Base-by-base conservation (phyloP, 92 coral and sea anemone genomes). In the Zoanthus sociatus region DNA sequence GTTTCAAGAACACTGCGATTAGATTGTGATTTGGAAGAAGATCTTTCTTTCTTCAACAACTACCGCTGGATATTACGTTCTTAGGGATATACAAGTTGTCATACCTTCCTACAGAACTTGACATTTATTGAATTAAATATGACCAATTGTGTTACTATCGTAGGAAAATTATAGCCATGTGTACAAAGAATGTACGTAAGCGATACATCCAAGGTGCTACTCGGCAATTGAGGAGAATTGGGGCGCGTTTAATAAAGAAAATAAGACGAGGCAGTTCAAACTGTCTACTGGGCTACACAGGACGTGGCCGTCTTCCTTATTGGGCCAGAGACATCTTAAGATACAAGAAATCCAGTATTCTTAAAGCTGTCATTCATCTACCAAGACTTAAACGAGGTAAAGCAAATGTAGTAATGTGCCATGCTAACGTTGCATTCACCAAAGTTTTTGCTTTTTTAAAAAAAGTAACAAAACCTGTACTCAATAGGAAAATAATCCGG, bases 341-440 rank as follows among this genome's bases (percentile, higher is more conserved):
- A 32, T 71, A 50, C 66, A 81, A 66, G 15, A 70, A 70, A 48
- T 76, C 85, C 20, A 81, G 76, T 46, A 46, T 21, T 13, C 37
- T 81, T 16, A 81, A 64, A 46, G 74, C 75, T 64, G 61, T 66
- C 8, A 46, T 81, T 37, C 75, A 45, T 26, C 61, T 81, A 26
- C 85, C 74, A 11, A 81, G 74, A 46, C 14, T 81, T 10, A 64
- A 13, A 66, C 58, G 75, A 81, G 85, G 85, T 81, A 81, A 14
- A 60, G 7, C 42, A 37, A 37, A 37, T 37, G 42, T 37, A 37
- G 42, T 4, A 37, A 2, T 37, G 42, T 37, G 42, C 42, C 42
- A 37, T 37, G 4, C 42, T 37, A 37, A 37, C 42, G 42, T 37
- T 37, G 42, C 42, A 2, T 37, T 37, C 26, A 26, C 26, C 26